Base-by-base conservation (phyloP, 1,140 invertebrate genomes). In the Dermatophagoides farinae region DNA sequence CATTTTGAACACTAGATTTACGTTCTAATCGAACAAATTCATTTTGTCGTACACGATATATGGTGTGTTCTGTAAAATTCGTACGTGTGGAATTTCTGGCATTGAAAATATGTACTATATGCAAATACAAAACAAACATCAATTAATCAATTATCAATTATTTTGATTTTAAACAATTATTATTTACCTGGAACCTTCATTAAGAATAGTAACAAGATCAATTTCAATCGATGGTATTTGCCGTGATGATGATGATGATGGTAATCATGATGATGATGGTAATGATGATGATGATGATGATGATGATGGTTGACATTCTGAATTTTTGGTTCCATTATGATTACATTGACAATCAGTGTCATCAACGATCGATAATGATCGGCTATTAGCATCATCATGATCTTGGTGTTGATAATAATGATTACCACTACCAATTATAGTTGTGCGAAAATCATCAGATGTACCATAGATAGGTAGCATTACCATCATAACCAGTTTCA, bases 401-500 rank as follows among this genome's bases (percentile, higher is more conserved):
- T 22, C 2, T 4, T 31, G 31, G 2, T 31, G 51, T 5, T 53
- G 31, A 31, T 31, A 8, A 31, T 31, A 8, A 31, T 31, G 31
- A 31, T 31, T 2, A 31, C 8, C 8, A 31, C 31, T 31, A 31
- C 31, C 31, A 61, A 51, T 31, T 49, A 20, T 60, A 50, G n/a
- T 40, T 47, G 43, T 37, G 40, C 88, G 75, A 74, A 95, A 99
- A 68, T 93, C 88, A 22, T 82, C 79, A 0, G 86, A 86, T 8
- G 82, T 83, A 57, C 85, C 87, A 37, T 78, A n/a, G n/a, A n/a
- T n/a, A 72, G 1, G 82, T 85, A 0, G 88, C 85, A 70, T 97
- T 85, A 31, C 92, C 92, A 71, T 95, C 88, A 71, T 89, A 95
- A 9, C 95, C 95, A 20, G 80, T 74, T 58, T 82, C 78, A 69